Evolutionary conservation across 2,888 invertebrate genomes (phyloP), one percentile per base, ranked within the genome.

Genomic region (Mamestra brassicae): DNA sequence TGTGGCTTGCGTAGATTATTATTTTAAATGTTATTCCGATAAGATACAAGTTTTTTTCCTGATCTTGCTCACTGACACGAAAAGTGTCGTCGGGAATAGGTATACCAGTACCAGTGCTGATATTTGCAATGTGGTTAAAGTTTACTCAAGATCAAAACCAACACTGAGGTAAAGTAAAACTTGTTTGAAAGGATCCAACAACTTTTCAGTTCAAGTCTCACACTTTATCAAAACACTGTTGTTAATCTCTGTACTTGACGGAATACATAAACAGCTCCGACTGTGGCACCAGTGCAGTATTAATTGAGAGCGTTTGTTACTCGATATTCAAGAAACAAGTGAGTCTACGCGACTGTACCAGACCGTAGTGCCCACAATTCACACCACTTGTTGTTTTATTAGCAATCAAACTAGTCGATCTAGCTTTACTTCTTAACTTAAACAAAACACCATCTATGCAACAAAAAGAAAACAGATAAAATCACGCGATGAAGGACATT

Each of bases 381-480:
- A 85, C 73, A 76, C n/a, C 54, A 82, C 83, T 87, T 85, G 87
- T 89, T 89, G 87, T 89, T 89, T 89, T 89, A 87, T 88, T 84
- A 62, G 42, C 45, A 71, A 71, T 58, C 54, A 74, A 74, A 69
- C 71, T 74, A 80, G 70, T 58, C 10, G 3, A 42, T 62, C 71
- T 42, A 78, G 61, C 50, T 83, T 74, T 62, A 68, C 57, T 65
- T 57, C 71, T 50, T 63, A 63, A 61, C 47, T 47, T 67, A 17
- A 50, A 52, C 38, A 50, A 67, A 47, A 73, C 58, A 50, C 17
- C 42, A 42, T 55, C 26, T 10, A n/a, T 13, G 45, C 1, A 52
- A 62, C 54, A 55, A 54, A 69, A 34, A 26, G 36, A 61, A 55
- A 80, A 50, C 36, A 17, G 10, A 42, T 66, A 52, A 45, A 34